Base-by-base conservation (phyloP, 2,888 invertebrate species). In the Catotricha subobsoleta region DNA sequence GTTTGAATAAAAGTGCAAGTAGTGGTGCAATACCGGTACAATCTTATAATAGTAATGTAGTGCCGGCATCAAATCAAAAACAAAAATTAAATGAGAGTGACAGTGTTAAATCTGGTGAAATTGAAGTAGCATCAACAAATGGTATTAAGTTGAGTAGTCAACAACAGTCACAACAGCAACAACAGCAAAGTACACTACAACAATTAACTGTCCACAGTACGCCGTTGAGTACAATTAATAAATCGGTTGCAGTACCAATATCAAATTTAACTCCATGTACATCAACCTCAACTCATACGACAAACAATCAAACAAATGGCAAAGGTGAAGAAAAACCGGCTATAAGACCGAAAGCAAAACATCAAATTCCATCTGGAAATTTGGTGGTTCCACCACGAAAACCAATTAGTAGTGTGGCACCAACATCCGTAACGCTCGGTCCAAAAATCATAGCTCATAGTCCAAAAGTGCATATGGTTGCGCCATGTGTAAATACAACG, bases 341-440 rank as follows among this genome's bases (percentile, higher is more conserved):
- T 19, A 43, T 49, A 15, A 56, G 49, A 45, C 56, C 65, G 44
- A 62, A 69, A 64, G 68, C 52, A 12, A 44, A 54, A 27, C 44
- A 47, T 28, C 52, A 53, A 44, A 52, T 54, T 39, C 54, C 51
- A 39, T 52, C 50, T 20, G 55, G 52, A 48, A 54, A 57, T 44
- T 45, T 59, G 54, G 57, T 59, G 23, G 58, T 60, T 52, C 62
- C 65, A 50, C 61, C 67, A 51, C 74, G 86, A 68, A 86, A 86
- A 61, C 86, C 86, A 46, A 78, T 84, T 48, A 84, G 83, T 59
- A 84, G 83, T 62, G 84, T 84, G 47, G 83, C 84, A 48, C 83
- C 86, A 47, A 80, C 77, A 47, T 74, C 78, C 40, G 71, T 80
- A 54, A 71, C 45, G 23, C 39, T 40, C 28, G 51, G 52, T 20